These are phyloP conservation scores for Coptotermes formosanus DNA, from an alignment of 1,140 invertebrate species.

Conservation along the genomic window DNA sequence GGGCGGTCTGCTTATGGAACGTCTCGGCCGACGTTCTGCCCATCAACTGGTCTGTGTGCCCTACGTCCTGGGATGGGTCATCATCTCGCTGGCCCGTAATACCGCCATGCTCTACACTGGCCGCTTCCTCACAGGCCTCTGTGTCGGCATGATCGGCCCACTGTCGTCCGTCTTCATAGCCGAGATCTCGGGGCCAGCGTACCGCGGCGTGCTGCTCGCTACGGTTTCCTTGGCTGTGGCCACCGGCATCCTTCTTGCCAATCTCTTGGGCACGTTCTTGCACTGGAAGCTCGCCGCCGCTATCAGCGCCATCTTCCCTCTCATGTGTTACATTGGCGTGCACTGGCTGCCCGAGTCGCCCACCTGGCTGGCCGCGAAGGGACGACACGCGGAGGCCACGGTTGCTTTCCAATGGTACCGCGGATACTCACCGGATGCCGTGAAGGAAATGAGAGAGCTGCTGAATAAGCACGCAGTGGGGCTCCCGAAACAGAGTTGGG, in stretches of 20 bases:
- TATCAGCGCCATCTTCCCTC: slow-evolving; percentile 52
- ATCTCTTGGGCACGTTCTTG: slow-evolving; percentile 59
- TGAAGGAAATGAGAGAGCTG: background rate
- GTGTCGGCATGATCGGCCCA: slow-evolving; percentile 53
- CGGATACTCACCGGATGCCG: slow-evolving; percentile 38
- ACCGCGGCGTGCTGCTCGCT: slow-evolving; percentile 58
- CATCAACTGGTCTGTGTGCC: slow-evolving; percentile 60
- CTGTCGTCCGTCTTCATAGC: slow-evolving; percentile 53
- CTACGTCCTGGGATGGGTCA: slow-evolving; percentile 65
- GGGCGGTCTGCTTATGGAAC: slow-evolving; percentile 61
- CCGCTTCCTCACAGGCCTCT: slow-evolving; percentile 64
- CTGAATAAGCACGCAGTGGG: background rate
- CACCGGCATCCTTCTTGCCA: slow-evolving; percentile 54
- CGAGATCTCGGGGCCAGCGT: slow-evolving; percentile 52
- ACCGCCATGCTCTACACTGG: slow-evolving; percentile 58
- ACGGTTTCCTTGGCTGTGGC: slow-evolving; percentile 55
- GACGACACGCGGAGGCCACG: slow-evolving; percentile 51
- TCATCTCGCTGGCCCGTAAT: slow-evolving; percentile 55
- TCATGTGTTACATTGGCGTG: slow-evolving; percentile 50
- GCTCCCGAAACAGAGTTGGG: background rate
- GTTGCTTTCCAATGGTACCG: slow-evolving; percentile 50
- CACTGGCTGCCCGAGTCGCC: slow-evolving; percentile 68
- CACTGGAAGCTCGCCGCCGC: slow-evolving; percentile 58
- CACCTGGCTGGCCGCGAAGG: slow-evolving; percentile 61
- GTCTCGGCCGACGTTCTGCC: slow-evolving; percentile 62